phyloP scores from a whole-genome alignment of 2,797 vertebrate genomes.

The Anomalospiza imberbis region DNA sequence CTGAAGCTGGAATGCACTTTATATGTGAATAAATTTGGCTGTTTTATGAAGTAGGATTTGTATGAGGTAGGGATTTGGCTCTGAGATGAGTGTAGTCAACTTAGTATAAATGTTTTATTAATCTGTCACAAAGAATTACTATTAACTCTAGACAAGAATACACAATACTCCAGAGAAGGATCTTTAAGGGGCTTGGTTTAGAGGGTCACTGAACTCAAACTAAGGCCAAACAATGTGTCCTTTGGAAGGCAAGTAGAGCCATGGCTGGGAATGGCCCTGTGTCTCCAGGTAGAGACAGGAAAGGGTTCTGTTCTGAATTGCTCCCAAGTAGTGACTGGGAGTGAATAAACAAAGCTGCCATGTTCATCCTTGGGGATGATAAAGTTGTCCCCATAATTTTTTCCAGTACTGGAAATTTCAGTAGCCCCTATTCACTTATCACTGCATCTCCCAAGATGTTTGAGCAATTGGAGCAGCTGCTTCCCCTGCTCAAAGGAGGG shows the following conservation, averaged over 20 bases:
- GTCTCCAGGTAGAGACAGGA: background rate
- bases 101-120: background rate
- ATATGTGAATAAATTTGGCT: background rate
- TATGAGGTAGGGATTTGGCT: background rate
- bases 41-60: background rate
- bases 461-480: background rate
- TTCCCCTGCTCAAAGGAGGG: background rate
- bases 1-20: background rate
- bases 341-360: background rate
- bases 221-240: background rate
- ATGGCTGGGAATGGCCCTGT: background rate
- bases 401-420: background rate
- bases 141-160: background rate
- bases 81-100: background rate
- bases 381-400: accelerated
- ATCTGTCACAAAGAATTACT: background rate
- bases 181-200: background rate
- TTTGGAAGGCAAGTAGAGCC: background rate
- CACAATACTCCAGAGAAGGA: background rate
- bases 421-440: background rate
- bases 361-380: background rate
- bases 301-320: background rate
- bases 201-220: background rate
- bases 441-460: background rate
- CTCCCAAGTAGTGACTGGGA: background rate